Base-by-base conservation (phyloP, 2,113 vertebrate species). In the Cepphus grylle region DNA sequence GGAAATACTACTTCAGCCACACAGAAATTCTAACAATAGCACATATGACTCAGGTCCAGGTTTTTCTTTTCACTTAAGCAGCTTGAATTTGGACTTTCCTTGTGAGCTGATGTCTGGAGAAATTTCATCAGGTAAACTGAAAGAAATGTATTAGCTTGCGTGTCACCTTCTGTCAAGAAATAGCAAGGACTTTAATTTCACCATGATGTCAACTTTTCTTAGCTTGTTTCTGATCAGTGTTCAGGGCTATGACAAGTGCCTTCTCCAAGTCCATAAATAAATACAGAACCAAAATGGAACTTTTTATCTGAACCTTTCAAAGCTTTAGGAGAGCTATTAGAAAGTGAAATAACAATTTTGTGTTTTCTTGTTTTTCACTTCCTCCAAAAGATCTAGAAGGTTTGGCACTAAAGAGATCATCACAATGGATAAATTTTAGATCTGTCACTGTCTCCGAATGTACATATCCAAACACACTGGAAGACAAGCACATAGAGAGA, bases 141-240 rank as follows among this genome's bases (percentile, higher is more conserved):
- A 90, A 91, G 55, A 91, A 81, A 43, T 5, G 1, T n/a, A 45
- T 83, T 86, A 69, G 4, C 74, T 92, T 79, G 5, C 36, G 66
- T 70, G 74, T 78, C 93, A 86, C 55, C 59, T 63, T 88, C 76
- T 78, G 72, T 77, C 93, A 95, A 53, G n/a, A 86, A 92, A 69
- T 78, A 55, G 42, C 63, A 92, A 91, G 63, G 59, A 81, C 71
- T 92, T 96, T 53, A 69, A 94, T 92, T 94, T 77, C 67, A 86
- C 76, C 42, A 55, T 40, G 53, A 66, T 93, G 77, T 92, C 93
- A 93, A 25, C 34, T 80, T 93, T n/a, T 85, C 81, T 77, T 59
- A 71, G 43, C 21, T 90, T 32, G 12, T 66, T 86, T 88, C 76
- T 83, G 50, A 91, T 88, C 72, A 62, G 15, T 49, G 58, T 76